Conservation (phyloP, 2,113 vertebrate species). For the Tylochromis polylepis region DNA sequence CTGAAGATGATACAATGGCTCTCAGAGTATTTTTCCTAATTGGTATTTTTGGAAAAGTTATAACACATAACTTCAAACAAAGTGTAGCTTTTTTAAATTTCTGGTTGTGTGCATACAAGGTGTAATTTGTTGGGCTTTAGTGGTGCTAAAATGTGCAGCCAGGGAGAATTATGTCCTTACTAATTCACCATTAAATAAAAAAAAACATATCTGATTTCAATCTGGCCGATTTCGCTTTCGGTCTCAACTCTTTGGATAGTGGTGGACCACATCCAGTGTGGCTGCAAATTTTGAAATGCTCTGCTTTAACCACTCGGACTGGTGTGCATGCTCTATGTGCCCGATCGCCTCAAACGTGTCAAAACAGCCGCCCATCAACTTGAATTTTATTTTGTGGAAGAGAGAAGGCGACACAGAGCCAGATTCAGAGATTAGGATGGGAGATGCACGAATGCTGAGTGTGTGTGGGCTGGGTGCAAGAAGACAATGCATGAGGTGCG, state of each 20-base stretch:
- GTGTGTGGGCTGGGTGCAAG: rapidly evolving
- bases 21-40: not conserved
- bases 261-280: not conserved
- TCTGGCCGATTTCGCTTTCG: rapidly evolving
- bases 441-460: not conserved
- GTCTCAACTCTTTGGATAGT: not conserved
- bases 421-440: rapidly evolving
- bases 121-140: not conserved
- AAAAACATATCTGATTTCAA: not conserved
- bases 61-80: not conserved
- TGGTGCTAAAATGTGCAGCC: rapidly evolving
- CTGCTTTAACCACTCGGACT: not conserved
- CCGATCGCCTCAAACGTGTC: not conserved
- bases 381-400: not conserved
- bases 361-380: not conserved
- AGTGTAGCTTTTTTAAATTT: not conserved
- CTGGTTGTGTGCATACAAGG: not conserved
- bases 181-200: not conserved
- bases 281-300: not conserved
- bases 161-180: not conserved
- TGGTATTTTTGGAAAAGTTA: not conserved
- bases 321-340: rapidly evolving
- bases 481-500: rapidly evolving
- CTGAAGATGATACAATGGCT: not conserved
- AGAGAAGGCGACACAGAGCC: rapidly evolving